Evolutionary conservation across 1,140 invertebrate genomes (phyloP).

Genomic region (Alviniconcha marisindica): DNA sequence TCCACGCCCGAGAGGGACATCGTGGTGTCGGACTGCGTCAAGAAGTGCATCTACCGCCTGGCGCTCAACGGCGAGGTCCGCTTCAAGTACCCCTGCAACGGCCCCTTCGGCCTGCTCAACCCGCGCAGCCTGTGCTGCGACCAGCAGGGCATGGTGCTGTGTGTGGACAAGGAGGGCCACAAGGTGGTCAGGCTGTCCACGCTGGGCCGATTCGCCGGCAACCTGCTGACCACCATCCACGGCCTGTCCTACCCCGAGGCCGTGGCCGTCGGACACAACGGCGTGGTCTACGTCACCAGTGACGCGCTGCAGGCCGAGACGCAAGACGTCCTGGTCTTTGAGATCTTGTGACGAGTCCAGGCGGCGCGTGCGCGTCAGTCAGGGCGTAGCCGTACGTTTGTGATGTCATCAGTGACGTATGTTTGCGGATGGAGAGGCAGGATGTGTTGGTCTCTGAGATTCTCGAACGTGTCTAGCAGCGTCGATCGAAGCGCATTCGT

Average conservation of each 20-base stretch:
- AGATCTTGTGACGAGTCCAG: background rate
- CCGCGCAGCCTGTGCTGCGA: background rate
- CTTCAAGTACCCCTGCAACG: constrained; percentile 31
- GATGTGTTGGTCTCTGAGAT: background rate
- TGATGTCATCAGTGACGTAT: too few relatives aligned
- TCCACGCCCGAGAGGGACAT: background rate
- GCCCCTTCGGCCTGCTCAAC: constrained; percentile 18
- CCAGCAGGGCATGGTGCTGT: constrained; percentile 4
- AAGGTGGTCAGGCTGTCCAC: constrained; percentile 29
- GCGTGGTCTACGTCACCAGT: constrained; percentile 22
- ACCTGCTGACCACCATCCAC: constrained; percentile 16
- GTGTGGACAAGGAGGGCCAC: constrained; percentile 18
- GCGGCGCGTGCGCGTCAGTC: background rate
- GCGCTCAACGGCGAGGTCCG: background rate
- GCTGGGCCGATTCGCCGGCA: constrained; percentile 9
- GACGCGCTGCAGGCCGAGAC: constrained; percentile 1
- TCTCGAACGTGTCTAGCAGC: background rate
- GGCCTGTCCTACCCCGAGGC: constrained; percentile 24
- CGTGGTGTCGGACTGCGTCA: constrained; percentile 18
- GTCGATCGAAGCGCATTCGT: background rate
- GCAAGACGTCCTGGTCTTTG: constrained; percentile 21
- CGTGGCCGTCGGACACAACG: background rate
- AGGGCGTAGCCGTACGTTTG: too few relatives aligned
- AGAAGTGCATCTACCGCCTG: constrained; percentile 26
- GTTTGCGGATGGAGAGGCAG: background rate